Evolutionary conservation across 30 jellyfish, hydroid and myxozoan species (phyloP).

Genomic region (Rhopilema esculentum): DNA sequence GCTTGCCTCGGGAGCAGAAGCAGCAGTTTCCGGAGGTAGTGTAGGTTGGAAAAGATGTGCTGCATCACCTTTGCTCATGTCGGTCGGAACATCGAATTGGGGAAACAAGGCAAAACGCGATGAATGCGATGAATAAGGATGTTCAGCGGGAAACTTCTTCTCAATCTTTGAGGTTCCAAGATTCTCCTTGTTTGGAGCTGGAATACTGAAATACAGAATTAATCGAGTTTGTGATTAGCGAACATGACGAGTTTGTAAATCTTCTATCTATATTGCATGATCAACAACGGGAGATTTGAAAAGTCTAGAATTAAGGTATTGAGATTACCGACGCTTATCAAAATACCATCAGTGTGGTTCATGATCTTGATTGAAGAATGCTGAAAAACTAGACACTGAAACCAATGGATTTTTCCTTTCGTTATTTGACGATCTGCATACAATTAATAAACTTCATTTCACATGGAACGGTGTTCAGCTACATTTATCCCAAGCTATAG

Average conservation of each 20-base stretch:
- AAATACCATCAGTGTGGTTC: background rate
- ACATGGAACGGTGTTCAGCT: too few species aligned
- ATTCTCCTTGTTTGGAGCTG: conserved; percentile 71
- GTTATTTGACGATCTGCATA: too few species aligned
- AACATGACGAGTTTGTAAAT: background rate
- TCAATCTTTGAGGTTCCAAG: conserved; percentile 21
- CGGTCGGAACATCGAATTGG: conserved; percentile 62
- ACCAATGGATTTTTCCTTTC: background rate
- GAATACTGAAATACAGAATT: conserved; percentile 50
- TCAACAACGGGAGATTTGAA: background rate
- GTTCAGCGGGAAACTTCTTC: conserved; percentile 80
- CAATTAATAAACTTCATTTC: too few species aligned
- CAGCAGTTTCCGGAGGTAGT: conserved; percentile 77
- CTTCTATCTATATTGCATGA: background rate
- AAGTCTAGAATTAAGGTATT: background rate
- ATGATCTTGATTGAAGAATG: background rate
- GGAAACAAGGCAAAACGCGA: conserved; percentile 74
- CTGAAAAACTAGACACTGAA: background rate
- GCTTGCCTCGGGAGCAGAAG: conserved; percentile 71
- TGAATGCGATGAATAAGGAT: conserved; percentile 80
- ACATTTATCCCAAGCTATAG: too few species aligned
- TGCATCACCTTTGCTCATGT: conserved; percentile 64
- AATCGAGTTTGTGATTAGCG: background rate
- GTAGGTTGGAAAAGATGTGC: conserved; percentile 70
- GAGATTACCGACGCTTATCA: background rate